These are phyloP conservation scores for Tortricodes alternella DNA, from an alignment of 2,888 invertebrate species.

Conservation along the genomic window DNA sequence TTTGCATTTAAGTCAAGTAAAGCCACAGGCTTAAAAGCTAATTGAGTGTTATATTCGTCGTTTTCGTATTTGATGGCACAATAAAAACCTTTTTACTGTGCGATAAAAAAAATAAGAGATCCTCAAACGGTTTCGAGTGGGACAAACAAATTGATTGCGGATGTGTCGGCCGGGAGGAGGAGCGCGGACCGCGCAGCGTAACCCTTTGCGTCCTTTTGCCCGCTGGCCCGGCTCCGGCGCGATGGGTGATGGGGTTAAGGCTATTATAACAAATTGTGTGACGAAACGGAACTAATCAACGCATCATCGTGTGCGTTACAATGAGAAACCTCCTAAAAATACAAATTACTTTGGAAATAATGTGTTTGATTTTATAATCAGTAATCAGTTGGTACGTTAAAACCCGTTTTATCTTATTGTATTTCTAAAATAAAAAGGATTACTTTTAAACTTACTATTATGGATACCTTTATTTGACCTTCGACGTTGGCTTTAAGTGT, in stretches of 20 bases:
- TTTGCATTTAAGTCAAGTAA: background rate
- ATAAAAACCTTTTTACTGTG: conserved; percentile 13
- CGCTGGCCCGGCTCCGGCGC: background rate
- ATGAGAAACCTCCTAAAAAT: background rate
- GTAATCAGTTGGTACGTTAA: too few species aligned
- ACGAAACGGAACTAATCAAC: conserved; percentile 6
- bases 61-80: conserved; percentile 14
- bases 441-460: too few species aligned
- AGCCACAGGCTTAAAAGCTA: background rate
- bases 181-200: background rate
- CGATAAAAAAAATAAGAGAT: conserved; percentile 19
- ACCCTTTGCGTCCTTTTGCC: background rate
- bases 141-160: conserved; percentile 17
- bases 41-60: conserved; percentile 11
- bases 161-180: background rate
- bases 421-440: too few species aligned
- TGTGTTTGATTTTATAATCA: too few species aligned
- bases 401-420: too few species aligned
- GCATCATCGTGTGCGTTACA: background rate
- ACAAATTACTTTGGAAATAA: background rate
- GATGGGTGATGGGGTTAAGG: conserved; percentile 4
- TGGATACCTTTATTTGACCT: too few species aligned
- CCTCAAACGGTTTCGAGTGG: conserved; percentile 7
- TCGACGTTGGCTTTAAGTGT: too few species aligned
- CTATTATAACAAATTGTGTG: conserved; percentile 5